Evolutionary conservation across 2,797 vertebrate genomes (phyloP), one percentile per base, ranked within the genome.

Genomic region (Centroberyx gerrardi): DNA sequence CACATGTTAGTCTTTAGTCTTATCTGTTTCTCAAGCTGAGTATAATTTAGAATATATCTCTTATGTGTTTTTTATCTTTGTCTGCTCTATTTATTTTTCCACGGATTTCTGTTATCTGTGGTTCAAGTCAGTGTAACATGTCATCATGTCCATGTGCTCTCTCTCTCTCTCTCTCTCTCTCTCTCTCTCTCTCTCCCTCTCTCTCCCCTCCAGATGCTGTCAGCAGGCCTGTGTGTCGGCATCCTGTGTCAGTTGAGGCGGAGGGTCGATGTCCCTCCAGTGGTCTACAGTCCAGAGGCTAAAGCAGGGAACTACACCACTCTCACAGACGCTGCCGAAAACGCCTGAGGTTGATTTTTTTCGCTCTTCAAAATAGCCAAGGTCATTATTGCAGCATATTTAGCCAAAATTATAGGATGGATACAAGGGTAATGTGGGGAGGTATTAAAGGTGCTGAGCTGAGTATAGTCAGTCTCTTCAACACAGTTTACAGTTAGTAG

Each of bases 251-350:
- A 40, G 66, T 44, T 92, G 49, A 68, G 10, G 22, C 31, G 6
- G 18, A 92, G 80, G 53, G 48, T 77, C 0, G 72, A 87, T 0
- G 46, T 13, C 12, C 73, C 81, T 0, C 9, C 68, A 0, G 88
- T 91, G 29, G 72, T 70, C 42, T 91, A 89, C 85, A 90, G 77
- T 31, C 8, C 60, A 12, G 73, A 90, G 33, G 84, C 85, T 2
- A 88, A 90, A 74, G 69, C 79, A 7, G 89, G 88, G 13, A 88
- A 87, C 79, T 90, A 90, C 70, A 38, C 38, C 4, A 13, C 17
- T 9, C 82, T 89, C 0, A 1, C 33, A 70, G 83, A 90, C 0
- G 2, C 65, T n/a, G 58, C 48, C 7, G 82, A 83, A 0, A 5
- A 58, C 62, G 51, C 55, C 48, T 92, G 85, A 90, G 17, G 27